Conservation (phyloP, 2,113 vertebrate genomes). For the Emydocephalus ijimae region DNA sequence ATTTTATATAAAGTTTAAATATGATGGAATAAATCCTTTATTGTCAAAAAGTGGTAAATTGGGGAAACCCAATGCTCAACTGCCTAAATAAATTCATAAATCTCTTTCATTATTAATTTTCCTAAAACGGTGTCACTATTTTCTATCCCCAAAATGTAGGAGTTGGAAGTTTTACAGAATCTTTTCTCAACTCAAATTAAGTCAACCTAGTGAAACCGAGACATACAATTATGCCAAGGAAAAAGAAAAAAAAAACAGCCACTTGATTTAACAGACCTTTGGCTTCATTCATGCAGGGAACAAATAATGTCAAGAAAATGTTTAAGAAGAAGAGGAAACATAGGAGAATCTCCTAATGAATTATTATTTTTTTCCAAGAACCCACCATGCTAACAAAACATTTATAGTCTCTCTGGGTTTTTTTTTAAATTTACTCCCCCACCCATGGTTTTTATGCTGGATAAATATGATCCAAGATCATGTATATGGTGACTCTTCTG, state of each 20-base stretch:
- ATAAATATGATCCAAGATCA: not conserved
- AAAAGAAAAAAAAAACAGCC: not conserved
- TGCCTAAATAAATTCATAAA: not conserved
- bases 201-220: slow-evolving; percentile 34
- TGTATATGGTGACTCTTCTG: not conserved
- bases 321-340: not conserved
- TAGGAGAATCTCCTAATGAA: not conserved
- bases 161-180: slow-evolving; percentile 1
- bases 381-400: not conserved
- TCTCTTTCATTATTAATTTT: slow-evolving; percentile 3
- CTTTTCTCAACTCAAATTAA: slow-evolving; percentile 49
- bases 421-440: not conserved
- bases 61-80: not conserved
- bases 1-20: not conserved
- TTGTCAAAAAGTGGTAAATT: not conserved
- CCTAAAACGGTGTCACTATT: slow-evolving; percentile 13
- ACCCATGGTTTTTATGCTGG: not conserved
- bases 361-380: not conserved
- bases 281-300: slow-evolving; percentile 41
- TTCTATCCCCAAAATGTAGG: slow-evolving; percentile 22
- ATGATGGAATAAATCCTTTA: not conserved
- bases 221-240: slow-evolving; percentile 26
- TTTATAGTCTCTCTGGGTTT: not conserved
- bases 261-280: slow-evolving; percentile 8
- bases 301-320: slow-evolving; percentile 44